Evolutionary conservation across 2,797 vertebrate genomes (phyloP).

Genomic region (Sebastes dallii): DNA sequence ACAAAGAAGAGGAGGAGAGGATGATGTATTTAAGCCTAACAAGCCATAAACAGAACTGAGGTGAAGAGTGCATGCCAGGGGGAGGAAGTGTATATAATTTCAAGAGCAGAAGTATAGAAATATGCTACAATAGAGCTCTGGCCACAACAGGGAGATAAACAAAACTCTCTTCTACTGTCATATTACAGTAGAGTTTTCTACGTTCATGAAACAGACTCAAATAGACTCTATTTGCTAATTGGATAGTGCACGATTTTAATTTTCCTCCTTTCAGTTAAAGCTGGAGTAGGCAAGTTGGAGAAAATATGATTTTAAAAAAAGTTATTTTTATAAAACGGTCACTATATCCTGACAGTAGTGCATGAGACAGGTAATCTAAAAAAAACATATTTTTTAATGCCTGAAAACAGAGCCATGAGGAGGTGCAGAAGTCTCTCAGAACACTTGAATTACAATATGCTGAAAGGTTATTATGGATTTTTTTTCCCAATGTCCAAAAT

Average conservation of each 20-base stretch:
- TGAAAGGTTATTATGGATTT: too few relatives aligned
- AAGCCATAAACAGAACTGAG: slow-evolving; percentile 46
- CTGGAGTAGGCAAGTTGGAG: too few relatives aligned
- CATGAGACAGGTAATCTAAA: too few relatives aligned
- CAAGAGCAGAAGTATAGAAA: slow-evolving; percentile 43
- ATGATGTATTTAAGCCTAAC: slow-evolving; percentile 35
- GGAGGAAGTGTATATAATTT: slow-evolving; percentile 46
- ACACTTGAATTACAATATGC: too few relatives aligned
- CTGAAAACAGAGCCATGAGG: too few relatives aligned
- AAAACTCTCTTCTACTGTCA: slow-evolving; percentile 11
- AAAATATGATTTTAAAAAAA: too few relatives aligned
- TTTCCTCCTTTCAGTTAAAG: slow-evolving; percentile 15
- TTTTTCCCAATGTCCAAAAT: too few relatives aligned
- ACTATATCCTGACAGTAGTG: too few relatives aligned
- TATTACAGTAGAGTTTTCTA: neutral
- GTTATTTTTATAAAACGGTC: too few relatives aligned
- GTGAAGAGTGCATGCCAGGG: slow-evolving; percentile 70
- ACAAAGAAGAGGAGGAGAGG: slow-evolving; percentile 41
- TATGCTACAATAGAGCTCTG: slow-evolving; percentile 28
- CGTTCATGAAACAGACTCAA: neutral
- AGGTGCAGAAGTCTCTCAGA: too few relatives aligned
- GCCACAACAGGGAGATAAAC: slow-evolving; percentile 43
- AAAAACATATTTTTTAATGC: too few relatives aligned
- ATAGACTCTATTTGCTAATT: neutral
- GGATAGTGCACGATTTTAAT: slow-evolving; percentile 10